Evolutionary conservation across 1,140 invertebrate species (phyloP).

Genomic region (Cotesia glomerata): DNA sequence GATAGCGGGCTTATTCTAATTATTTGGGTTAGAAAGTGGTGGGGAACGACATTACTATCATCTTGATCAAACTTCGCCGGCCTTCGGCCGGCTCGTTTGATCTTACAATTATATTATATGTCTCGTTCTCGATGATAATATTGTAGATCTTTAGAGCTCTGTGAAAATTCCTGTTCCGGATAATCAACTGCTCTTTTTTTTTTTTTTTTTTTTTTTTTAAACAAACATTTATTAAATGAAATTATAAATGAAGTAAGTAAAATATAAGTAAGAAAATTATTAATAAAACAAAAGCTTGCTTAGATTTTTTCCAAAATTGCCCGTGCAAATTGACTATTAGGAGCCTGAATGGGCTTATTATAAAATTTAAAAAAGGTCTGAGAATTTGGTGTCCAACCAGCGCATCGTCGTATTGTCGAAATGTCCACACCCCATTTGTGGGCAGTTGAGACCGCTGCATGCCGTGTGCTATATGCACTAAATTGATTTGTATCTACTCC

Average conservation of each 20-base stretch:
- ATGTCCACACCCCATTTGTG: neutral
- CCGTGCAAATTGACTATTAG: neutral
- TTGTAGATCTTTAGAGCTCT: neutral
- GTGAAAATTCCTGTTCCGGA: neutral
- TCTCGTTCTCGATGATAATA: neutral
- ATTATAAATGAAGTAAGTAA: too few relatives aligned
- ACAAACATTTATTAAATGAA: neutral
- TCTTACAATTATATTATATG: neutral
- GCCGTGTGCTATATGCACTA: neutral
- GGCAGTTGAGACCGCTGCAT: slow-evolving; percentile 10
- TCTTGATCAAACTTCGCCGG: too few relatives aligned
- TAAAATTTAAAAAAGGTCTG: slow-evolving; percentile 3
- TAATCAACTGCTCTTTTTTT: neutral
- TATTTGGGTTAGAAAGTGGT: too few relatives aligned
- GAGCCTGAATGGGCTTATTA: neutral
- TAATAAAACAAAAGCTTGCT: neutral
- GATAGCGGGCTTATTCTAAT: too few relatives aligned
- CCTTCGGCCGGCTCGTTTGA: too few relatives aligned
- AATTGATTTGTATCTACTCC: neutral
- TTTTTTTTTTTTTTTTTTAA: neutral
- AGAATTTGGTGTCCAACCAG: slow-evolving; percentile 5
- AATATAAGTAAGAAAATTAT: too few relatives aligned
- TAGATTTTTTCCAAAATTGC: neutral
- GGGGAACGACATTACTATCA: too few relatives aligned
- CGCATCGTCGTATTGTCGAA: neutral